Base-by-base conservation (phyloP, 2,113 vertebrate species). In the Tympanuchus pallidicinctus region DNA sequence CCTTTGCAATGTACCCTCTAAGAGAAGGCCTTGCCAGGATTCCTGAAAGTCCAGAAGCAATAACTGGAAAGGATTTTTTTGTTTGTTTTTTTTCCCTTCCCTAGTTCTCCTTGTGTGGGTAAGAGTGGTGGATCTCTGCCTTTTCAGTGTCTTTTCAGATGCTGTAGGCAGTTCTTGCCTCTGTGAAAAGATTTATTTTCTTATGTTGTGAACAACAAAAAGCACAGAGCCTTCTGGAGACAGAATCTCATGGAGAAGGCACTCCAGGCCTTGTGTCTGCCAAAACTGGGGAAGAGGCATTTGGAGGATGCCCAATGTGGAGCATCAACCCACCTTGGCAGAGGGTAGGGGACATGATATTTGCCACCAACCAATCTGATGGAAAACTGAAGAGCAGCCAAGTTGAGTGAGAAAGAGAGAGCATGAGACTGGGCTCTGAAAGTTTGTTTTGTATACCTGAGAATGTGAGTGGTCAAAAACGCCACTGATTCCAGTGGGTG, bases 361-460 rank as follows among this genome's bases (percentile, higher is more conserved):
- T 63, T 89, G 43, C 43, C 71, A 54, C 48, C 78, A 40, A 72
- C 43, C 13, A 20, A 12, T 40, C n/a, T 34, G 21, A 32, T 16
- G 32, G 42, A 70, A 95, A 74, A 42, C 19, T 56, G 38, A 78
- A 83, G 45, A 86, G 32, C 52, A 81, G 82, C 71, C 81, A 87
- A 76, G 22, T 19, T 22, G n/a, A 18, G 10, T 85, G 45, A 85
- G 78, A 82, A 85, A 64, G 60, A 8, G 4, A 12, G 14, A 89
- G 13, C n/a, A 6, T 48, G 42, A 66, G n/a, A 6, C 6, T 15
- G 6, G 28, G 15, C 36, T 90, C 34, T n/a, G 20, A 77, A 72
- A 52, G 47, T 32, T 75, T 3, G 12, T 70, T 87, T 82, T 89
- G 78, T 66, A 52, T 71, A 87, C 87, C 74, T 94, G 71, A 87